Conservation (phyloP, 2,113 vertebrate species). For the Dryoscopus gambensis region DNA sequence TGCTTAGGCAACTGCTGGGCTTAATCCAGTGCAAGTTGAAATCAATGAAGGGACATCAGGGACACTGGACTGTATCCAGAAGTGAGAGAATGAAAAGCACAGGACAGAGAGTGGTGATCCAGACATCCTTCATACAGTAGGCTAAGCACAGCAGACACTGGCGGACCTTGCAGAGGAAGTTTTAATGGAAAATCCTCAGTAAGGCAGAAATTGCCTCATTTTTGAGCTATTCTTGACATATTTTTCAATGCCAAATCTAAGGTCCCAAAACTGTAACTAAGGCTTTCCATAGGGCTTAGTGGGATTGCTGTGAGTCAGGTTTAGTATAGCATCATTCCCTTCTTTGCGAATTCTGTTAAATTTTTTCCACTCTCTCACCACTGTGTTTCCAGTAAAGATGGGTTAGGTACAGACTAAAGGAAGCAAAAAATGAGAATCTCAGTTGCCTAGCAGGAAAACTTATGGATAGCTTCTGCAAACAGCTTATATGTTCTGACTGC, state of each 20-base stretch:
- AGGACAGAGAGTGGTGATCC: background rate
- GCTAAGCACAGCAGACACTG: background rate
- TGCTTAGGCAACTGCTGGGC: background rate
- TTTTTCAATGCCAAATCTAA: background rate
- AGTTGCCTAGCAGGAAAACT: background rate
- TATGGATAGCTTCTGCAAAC: background rate
- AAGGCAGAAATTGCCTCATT: background rate
- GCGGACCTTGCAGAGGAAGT: background rate
- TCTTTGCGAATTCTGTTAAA: background rate
- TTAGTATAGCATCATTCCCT: background rate
- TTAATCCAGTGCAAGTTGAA: background rate
- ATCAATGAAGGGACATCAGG: background rate
- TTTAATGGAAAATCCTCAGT: background rate
- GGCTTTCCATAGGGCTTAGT: background rate
- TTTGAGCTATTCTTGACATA: background rate
- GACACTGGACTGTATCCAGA: background rate
- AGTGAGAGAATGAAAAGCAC: background rate
- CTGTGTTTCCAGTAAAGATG: background rate
- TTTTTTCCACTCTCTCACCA: conserved; percentile 15
- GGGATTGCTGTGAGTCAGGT: background rate
- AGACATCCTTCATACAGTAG: background rate
- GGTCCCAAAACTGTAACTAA: background rate
- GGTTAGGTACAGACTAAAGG: background rate
- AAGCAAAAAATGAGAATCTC: background rate
- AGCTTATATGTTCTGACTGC: background rate